These are phyloP conservation scores for Tethea ocularis DNA, from an alignment of 2,888 invertebrate species.

Conservation along the genomic window DNA sequence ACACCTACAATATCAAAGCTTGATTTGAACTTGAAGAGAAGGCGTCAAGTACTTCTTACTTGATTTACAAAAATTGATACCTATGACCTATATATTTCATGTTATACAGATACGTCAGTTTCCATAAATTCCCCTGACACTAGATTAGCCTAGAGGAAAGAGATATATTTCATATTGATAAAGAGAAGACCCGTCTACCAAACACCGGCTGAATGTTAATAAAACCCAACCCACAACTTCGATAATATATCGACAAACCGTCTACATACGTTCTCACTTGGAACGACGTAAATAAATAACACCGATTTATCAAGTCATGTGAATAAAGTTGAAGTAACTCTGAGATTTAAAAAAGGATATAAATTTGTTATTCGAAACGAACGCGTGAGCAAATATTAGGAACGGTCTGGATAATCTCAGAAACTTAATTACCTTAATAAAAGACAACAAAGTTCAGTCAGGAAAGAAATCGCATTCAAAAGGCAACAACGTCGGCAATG, in stretches of 20 bases:
- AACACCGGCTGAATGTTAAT: constrained; percentile 1
- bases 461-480: background rate
- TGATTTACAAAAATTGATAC: background rate
- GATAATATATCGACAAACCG: background rate
- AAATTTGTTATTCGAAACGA: background rate
- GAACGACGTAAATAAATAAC: background rate
- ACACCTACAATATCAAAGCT: background rate
- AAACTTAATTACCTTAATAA: background rate
- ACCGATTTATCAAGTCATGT: background rate
- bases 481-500: background rate
- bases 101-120: background rate
- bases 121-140: constrained; percentile 5
- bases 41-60: background rate
- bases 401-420: background rate
- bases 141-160: background rate
- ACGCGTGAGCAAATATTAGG: background rate
- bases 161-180: background rate
- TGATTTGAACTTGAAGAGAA: background rate
- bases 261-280: background rate
- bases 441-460: background rate
- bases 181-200: background rate
- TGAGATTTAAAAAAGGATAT: background rate
- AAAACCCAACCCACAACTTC: background rate
- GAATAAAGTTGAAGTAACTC: background rate
- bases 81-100: background rate